Percentiles rank a stretch among this genome's conserved stretches.
Conservation (phyloP, 2,797 vertebrate species). For the Danionella dracula region DNA sequence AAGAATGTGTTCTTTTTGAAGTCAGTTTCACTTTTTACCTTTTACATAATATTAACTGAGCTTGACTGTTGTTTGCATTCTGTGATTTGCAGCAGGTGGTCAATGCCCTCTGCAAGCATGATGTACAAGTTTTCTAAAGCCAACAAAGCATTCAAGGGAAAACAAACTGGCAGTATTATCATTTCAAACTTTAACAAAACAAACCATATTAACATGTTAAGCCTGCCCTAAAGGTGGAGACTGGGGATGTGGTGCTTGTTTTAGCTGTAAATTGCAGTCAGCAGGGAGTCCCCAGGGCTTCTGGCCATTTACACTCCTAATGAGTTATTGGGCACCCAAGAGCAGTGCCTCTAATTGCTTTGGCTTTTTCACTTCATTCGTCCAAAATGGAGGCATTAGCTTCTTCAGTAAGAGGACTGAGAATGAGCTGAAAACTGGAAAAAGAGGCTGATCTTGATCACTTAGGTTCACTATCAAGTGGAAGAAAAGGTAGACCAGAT, state of each 20-base stretch:
- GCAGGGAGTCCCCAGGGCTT: conserved; percentile 45
- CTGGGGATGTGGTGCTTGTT: conserved; percentile 40
- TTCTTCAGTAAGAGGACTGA: conserved; percentile 14
- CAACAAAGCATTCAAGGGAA: conserved; percentile 16
- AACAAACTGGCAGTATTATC: conserved; percentile 41
- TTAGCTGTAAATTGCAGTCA: conserved; percentile 52
- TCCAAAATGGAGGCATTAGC: conserved; percentile 42
- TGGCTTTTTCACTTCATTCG: conserved; percentile 50
- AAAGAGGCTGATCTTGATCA: conserved; percentile 16
- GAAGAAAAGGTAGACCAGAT: background rate
- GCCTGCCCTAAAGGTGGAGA: conserved; percentile 38
- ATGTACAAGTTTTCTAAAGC: conserved; percentile 36
- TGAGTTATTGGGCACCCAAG: conserved; percentile 56
- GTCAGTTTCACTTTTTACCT: conserved; percentile 12
- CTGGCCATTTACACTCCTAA: conserved; percentile 58
- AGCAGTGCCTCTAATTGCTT: conserved; percentile 56
- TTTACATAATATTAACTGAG: conserved; percentile 17
- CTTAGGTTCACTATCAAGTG: conserved; percentile 16
- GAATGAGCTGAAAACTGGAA: conserved; percentile 28
- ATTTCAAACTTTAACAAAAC: conserved; percentile 54
- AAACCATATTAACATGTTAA: conserved; percentile 48
- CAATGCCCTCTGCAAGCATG: conserved; percentile 29
- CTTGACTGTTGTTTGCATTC: conserved; percentile 10
- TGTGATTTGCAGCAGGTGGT: background rate
- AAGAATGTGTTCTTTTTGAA: conserved; percentile 6